Evolutionary conservation across 2,113 vertebrate genomes (phyloP), one percentile per base, ranked within the genome.

Genomic region (Tenrec ecaudatus): DNA sequence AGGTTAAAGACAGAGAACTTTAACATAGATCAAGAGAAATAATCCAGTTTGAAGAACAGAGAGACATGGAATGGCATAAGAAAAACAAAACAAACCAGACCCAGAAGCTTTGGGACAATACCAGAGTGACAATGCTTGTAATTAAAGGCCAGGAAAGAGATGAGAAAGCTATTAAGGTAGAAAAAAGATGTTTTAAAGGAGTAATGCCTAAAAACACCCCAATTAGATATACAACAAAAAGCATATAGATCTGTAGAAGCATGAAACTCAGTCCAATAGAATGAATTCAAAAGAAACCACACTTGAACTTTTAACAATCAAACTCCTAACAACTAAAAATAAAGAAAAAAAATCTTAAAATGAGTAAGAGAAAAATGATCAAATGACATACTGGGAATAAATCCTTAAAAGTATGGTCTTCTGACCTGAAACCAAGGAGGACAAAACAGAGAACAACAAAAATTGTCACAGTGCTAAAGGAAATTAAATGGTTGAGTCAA

Each of bases 321-420:
- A 80, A 22, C 33, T 66, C 19, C 76, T 40, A 8, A 76, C 81
- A 90, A 66, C 17, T 64, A 79, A 87, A 83, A 68, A 86, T 17
- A 78, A 73, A 83, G 22, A 60, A 71, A 53, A 53, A 40, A 85
- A 31, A 31, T 84, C 10, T 79, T 88, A 29, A 89, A 79, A 89
- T 60, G 16, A 86, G 1, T 43, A 86, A 68, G n/a, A 86, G 60
- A 82, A 82, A 89, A 82, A 53, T 62, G 27, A 82, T 31, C 31
- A 31, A 1, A 27, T 86, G 80, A 16, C 15, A 85, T 47, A 68
- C 17, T 66, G 17, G n/a, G 38, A 60, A 81, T 22, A 95, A 82
- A 92, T 5, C 82, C 82, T 77, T 53, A 20, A 89, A 80, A 80
- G 86, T 58, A 86, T 47, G 25, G 86, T 82, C 5, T 82, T 89